Evolutionary conservation across 2,888 invertebrate species (phyloP).

Genomic region (Sarcophaga carnaria): DNA sequence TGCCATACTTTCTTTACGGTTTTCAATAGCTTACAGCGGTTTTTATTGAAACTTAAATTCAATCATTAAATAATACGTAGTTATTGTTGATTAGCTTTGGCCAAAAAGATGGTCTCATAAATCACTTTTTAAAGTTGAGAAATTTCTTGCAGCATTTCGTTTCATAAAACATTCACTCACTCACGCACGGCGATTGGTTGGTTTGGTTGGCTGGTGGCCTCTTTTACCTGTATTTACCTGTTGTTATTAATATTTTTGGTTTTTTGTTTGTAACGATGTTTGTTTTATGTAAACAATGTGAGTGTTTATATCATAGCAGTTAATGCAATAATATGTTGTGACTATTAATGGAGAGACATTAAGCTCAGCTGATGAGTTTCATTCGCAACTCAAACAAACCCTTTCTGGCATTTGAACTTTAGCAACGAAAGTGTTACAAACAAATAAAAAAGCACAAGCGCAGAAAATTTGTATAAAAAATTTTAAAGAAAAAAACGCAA

Average conservation of each 20-base stretch:
- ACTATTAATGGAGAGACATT: background rate
- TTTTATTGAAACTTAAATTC: background rate
- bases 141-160: background rate
- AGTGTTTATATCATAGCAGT: background rate
- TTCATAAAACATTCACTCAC: background rate
- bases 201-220: too few species aligned
- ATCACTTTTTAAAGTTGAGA: background rate
- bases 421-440: conserved; percentile 52
- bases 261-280: background rate
- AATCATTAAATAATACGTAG: background rate
- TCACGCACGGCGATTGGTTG: too few species aligned
- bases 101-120: background rate
- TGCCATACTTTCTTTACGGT: too few species aligned
- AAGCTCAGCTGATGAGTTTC: conserved; percentile 27
- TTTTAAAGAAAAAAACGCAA: background rate
- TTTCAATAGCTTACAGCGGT: background rate
- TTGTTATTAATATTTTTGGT: too few species aligned
- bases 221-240: too few species aligned
- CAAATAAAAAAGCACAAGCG: conserved; percentile 18
- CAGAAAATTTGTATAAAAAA: background rate
- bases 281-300: background rate
- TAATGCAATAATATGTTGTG: background rate
- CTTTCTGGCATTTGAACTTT: conserved; percentile 48
- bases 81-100: background rate
- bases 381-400: background rate